Conservation (phyloP, 2,113 vertebrate species). For the Sinocyclocheilus anshuiensis region DNA sequence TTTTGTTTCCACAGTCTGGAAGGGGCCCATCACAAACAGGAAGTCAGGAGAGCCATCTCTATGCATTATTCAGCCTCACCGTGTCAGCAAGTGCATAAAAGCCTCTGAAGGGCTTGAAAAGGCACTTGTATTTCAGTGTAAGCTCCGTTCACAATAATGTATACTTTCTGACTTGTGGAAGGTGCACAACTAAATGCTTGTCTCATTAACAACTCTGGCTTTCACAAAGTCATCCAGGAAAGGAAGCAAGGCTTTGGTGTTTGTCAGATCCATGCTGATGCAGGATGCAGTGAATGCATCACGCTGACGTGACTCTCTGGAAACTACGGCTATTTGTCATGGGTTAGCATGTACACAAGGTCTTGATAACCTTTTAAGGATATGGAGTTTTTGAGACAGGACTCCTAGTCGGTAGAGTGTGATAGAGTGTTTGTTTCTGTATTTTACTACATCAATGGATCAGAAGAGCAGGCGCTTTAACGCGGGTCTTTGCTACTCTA, state of each 20-base stretch:
- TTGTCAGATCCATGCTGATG: neutral
- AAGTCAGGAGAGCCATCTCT: conserved; percentile 34
- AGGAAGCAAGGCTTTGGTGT: neutral
- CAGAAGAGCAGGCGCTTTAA: conserved; percentile 19
- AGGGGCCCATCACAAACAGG: conserved; percentile 39
- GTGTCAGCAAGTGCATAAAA: conserved; percentile 25
- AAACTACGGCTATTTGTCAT: neutral
- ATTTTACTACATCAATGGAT: conserved; percentile 9
- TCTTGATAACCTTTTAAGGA: neutral
- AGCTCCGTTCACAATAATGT: neutral
- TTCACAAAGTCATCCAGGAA: conserved; percentile 20
- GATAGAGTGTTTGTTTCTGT: neutral
- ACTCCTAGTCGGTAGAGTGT: neutral
- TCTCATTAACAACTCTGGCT: neutral
- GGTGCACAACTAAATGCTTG: conserved; percentile 5
- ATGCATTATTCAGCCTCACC: conserved; percentile 49
- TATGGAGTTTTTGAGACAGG: neutral
- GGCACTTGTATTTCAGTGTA: conserved; percentile 7
- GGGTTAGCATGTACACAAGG: neutral
- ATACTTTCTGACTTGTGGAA: conserved; percentile 14
- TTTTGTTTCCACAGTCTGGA: conserved; percentile 31
- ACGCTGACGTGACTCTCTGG: neutral
- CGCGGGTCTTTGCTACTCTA: neutral
- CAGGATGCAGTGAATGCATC: conserved; percentile 9
- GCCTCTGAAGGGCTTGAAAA: conserved; percentile 38